phyloP scores from a whole-genome alignment of 2,797 vertebrate genomes.

The Sebastes oblongus region DNA sequence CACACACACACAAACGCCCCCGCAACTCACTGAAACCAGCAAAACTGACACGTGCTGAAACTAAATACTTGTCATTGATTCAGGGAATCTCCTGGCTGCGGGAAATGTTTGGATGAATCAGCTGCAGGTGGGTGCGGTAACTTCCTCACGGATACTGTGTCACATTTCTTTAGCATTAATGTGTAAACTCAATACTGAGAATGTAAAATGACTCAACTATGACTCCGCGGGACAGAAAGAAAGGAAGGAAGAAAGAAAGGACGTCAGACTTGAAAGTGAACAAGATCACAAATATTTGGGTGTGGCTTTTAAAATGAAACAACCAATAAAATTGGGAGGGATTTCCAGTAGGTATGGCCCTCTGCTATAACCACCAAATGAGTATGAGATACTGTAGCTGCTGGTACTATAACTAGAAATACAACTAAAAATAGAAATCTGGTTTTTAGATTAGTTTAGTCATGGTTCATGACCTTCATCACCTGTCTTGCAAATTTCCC shows the following conservation, averaged over 20 bases:
- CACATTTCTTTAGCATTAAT: constrained; percentile 4
- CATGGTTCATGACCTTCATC: background rate
- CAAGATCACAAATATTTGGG: constrained; percentile 6
- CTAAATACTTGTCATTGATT: constrained; percentile 21
- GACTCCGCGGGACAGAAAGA: background rate
- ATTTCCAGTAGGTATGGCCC: background rate
- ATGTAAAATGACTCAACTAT: constrained; percentile 38
- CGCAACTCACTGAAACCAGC: background rate
- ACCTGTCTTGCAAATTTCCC: too few species aligned
- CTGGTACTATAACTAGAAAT: background rate
- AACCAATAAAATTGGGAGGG: background rate
- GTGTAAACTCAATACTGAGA: background rate
- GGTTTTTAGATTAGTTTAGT: background rate
- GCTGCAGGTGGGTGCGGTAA: constrained; percentile 23
- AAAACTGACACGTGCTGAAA: constrained; percentile 33
- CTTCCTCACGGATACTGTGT: constrained; percentile 23
- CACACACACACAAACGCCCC: background rate
- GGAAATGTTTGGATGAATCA: constrained; percentile 56
- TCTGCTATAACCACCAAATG: background rate
- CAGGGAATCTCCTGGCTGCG: constrained; percentile 52
- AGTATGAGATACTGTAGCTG: too few species aligned
- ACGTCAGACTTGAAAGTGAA: constrained; percentile 10
- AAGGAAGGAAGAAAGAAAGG: background rate
- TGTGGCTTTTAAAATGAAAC: constrained; percentile 6
- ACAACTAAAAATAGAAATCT: background rate